These are phyloP conservation scores for Turdus rufiventris DNA, from an alignment of 2,113 vertebrate species.

Conservation along the genomic window DNA sequence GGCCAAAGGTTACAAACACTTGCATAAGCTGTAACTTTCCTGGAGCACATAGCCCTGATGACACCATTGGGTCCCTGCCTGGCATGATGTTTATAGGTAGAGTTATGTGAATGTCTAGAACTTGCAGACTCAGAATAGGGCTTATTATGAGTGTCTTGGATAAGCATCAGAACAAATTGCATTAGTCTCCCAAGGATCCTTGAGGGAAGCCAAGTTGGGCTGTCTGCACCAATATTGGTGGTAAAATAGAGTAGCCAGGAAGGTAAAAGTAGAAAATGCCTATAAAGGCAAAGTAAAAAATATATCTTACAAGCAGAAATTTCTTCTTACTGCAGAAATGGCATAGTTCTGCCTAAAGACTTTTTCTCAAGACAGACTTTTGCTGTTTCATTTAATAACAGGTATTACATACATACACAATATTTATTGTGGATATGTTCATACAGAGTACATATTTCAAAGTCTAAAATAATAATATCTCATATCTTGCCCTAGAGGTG, in stretches of 20 bases:
- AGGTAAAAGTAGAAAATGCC: not conserved
- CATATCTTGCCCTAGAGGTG: not conserved
- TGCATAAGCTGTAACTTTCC: not conserved
- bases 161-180: not conserved
- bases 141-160: not conserved
- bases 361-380: not conserved
- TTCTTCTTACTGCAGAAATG: not conserved
- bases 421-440: not conserved
- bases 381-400: not conserved
- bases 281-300: not conserved
- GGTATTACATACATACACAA: not conserved
- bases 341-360: not conserved
- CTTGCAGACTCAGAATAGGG: not conserved
- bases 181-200: not conserved
- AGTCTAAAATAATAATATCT: not conserved
- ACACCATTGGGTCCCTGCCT: not conserved
- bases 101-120: not conserved
- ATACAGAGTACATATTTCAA: not conserved
- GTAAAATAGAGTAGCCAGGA: not conserved
- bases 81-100: not conserved
- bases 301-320: not conserved
- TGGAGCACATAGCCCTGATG: not conserved
- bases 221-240: fast-evolving
- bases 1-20: not conserved
- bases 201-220: not conserved